phyloP scores from a whole-genome alignment of 2,797 vertebrate genomes.

The Crypturellus tataupa region DNA sequence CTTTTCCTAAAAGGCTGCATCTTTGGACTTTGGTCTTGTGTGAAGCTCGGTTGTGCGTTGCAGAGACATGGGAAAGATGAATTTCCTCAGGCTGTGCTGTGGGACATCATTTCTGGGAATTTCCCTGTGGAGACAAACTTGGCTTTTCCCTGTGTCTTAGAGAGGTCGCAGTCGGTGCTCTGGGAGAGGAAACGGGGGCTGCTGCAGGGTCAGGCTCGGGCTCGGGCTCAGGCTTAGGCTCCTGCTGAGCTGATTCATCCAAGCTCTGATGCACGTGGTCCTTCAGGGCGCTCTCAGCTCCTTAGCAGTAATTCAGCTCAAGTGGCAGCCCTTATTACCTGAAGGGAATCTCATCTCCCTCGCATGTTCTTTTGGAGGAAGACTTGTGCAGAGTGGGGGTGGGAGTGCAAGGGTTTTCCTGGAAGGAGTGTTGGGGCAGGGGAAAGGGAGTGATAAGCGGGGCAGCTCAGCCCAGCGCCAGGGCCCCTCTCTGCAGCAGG shows the following conservation, averaged over 20 bases:
- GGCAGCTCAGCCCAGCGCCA: neutral
- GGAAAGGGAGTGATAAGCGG: neutral
- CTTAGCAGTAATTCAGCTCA: neutral
- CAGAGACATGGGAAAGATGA: neutral
- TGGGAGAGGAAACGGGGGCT: neutral
- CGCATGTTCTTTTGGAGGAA: neutral
- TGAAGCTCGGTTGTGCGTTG: neutral
- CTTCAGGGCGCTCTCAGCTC: neutral
- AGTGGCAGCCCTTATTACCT: neutral
- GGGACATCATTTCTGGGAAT: neutral
- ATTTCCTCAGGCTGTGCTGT: neutral
- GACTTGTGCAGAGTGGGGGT: fast-evolving
- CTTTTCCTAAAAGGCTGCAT: neutral
- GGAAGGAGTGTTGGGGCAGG: neutral
- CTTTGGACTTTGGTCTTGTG: fast-evolving
- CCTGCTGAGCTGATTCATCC: neutral
- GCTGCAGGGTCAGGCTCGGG: neutral
- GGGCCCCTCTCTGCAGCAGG: neutral
- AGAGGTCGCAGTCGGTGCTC: neutral
- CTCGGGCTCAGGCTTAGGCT: neutral
- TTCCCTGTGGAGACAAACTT: neutral
- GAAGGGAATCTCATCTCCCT: neutral
- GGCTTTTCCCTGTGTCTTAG: neutral
- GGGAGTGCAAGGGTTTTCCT: neutral
- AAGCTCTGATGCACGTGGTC: neutral